Evolutionary conservation across 2,888 invertebrate genomes (phyloP).

Genomic region (Exephanes ischioxanthus): DNA sequence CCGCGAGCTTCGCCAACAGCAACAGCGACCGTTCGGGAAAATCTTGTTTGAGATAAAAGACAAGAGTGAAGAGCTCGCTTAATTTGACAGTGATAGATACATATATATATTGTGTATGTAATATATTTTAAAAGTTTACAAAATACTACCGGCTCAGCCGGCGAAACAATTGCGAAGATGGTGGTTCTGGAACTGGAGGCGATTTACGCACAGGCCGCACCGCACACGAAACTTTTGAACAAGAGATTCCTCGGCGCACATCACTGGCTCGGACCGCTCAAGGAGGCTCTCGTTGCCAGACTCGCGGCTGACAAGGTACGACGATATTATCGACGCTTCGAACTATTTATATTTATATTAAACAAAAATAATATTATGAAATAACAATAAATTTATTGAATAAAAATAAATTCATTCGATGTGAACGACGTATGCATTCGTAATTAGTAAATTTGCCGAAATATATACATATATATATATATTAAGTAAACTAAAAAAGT

Average conservation of each 20-base stretch:
- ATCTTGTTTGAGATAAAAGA: conserved; percentile 6
- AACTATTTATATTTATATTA: neutral
- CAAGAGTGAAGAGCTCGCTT: neutral
- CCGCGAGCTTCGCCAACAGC: conserved; percentile 29
- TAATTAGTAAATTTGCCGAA: too few relatives aligned
- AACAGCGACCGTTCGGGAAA: neutral
- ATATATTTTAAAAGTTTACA: neutral
- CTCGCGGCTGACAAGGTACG: conserved; percentile 91
- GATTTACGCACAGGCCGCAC: conserved; percentile 92
- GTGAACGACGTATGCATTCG: too few relatives aligned
- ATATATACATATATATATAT: too few relatives aligned
- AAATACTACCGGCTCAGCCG: conserved; percentile 55
- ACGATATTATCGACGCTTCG: conserved; percentile 79
- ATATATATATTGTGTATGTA: neutral
- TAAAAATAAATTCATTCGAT: too few relatives aligned
- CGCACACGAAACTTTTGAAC: conserved; percentile 95
- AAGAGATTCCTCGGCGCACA: conserved; percentile 96
- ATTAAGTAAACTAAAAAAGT: neutral
- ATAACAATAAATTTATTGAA: too few relatives aligned
- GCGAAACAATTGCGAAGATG: conserved; percentile 84
- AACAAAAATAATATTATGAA: too few relatives aligned
- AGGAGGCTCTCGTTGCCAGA: conserved; percentile 85
- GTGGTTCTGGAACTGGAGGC: conserved; percentile 92
- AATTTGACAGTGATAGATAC: conserved; percentile 25
- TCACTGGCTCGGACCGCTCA: conserved; percentile 94